phyloP scores from a whole-genome alignment of 2,113 vertebrate species.

The Columbina picui region DNA sequence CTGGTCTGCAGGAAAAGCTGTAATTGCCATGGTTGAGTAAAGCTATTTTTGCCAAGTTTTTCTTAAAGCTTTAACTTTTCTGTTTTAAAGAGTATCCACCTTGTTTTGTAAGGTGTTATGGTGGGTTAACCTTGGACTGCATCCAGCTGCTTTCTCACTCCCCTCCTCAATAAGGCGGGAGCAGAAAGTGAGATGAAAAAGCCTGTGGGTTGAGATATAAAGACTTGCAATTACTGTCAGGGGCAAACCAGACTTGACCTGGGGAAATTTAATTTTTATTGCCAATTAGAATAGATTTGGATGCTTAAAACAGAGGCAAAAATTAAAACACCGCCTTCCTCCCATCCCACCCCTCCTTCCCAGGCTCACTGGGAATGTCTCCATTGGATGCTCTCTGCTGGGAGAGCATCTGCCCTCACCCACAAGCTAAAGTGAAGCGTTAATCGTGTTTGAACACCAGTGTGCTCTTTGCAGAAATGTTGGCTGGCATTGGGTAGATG shows the following conservation, averaged over 20 bases:
- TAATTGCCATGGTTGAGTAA: not conserved
- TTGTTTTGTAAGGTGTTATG: not conserved
- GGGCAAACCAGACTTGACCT: not conserved
- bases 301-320: not conserved
- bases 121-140: not conserved
- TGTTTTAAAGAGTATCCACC: not conserved
- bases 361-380: not conserved
- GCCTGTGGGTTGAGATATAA: not conserved
- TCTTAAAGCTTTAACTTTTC: not conserved
- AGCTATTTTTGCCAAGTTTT: not conserved
- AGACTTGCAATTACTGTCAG: not conserved
- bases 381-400: not conserved
- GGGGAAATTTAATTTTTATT: not conserved
- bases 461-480: not conserved
- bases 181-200: not conserved
- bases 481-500: not conserved
- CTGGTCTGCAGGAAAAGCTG: not conserved
- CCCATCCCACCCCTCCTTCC: not conserved
- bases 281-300: not conserved
- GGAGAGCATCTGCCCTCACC: not conserved
- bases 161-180: not conserved
- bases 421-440: not conserved
- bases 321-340: not conserved
- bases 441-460: not conserved
- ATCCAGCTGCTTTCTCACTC: not conserved